Evolutionary conservation across 2,797 vertebrate genomes (phyloP).

Genomic region (Falco columbarius): DNA sequence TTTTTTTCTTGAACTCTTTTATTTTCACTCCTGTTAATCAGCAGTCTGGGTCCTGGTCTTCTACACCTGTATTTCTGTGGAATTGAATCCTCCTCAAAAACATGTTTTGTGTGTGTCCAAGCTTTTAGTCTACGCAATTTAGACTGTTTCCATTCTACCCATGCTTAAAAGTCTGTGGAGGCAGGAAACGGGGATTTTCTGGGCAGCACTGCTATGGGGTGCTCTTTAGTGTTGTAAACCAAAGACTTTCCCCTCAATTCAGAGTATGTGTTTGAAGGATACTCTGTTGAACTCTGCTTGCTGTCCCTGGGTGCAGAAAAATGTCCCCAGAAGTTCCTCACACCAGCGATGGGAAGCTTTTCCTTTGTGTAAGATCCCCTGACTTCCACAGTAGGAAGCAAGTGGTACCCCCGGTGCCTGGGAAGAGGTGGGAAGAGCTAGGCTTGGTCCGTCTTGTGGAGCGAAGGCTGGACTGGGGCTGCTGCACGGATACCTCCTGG

Average conservation of each 20-base stretch:
- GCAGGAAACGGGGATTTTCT: background rate
- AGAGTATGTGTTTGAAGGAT: background rate
- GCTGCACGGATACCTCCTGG: fast-evolving
- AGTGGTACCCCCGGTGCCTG: background rate
- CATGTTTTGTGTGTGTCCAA: background rate
- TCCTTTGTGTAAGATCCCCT: background rate
- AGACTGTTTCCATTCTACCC: background rate
- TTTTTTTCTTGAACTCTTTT: background rate
- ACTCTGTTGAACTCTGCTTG: background rate
- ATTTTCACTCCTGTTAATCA: background rate
- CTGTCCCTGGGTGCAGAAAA: background rate
- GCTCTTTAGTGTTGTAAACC: background rate
- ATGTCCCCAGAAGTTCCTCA: background rate
- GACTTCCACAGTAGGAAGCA: too few relatives aligned
- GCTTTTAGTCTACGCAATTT: background rate
- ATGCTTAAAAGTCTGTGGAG: background rate
- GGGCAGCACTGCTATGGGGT: background rate
- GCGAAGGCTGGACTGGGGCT: background rate
- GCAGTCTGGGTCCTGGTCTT: background rate
- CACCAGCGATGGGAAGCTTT: background rate
- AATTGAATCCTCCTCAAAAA: background rate
- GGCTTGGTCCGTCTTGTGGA: background rate
- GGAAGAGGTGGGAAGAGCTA: background rate
- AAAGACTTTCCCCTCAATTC: background rate
- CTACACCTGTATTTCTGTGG: background rate